phyloP scores from a whole-genome alignment of 2,797 vertebrate species.

The Anguilla obscura region DNA sequence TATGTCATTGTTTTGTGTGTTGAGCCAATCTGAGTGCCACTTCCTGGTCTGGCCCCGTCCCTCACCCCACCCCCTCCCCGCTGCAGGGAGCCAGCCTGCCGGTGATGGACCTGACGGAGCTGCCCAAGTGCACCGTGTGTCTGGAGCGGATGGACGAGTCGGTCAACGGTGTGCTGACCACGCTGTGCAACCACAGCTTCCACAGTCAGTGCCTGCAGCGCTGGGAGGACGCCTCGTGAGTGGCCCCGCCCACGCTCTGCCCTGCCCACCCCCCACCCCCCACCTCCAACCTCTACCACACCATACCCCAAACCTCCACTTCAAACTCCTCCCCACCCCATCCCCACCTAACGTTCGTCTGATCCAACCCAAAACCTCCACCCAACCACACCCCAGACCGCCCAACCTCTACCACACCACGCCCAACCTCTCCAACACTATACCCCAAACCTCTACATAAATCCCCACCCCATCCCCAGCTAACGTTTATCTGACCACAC shows the following conservation, averaged over 20 bases:
- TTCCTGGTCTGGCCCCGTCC: not conserved
- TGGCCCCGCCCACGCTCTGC: not conserved
- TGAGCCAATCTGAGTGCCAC: not conserved
- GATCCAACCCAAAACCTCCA: not conserved
- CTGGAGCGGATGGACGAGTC: conserved; percentile 98
- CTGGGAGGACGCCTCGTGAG: conserved; percentile 98
- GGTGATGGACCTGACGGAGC: conserved; percentile 95
- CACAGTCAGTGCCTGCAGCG: conserved; percentile 97
- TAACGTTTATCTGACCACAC: not conserved
- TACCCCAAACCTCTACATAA: not conserved
- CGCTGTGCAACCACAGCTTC: conserved; percentile 97
- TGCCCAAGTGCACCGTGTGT: conserved; percentile 96
- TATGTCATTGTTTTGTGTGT: not conserved
- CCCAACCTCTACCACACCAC: not conserved
- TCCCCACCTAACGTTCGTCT: not conserved
- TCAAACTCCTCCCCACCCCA: too few relatives aligned
- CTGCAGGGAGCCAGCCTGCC: conserved; percentile 92
- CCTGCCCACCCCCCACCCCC: too few relatives aligned
- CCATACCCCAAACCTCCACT: too few relatives aligned
- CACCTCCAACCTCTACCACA: too few relatives aligned
- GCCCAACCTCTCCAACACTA: not conserved
- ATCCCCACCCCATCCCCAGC: not conserved
- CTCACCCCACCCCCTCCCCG: not conserved
- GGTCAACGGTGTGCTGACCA: conserved; percentile 94
- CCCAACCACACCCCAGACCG: not conserved